phyloP scores from a whole-genome alignment of 2,113 vertebrate genomes.

The Catagonus wagneri region DNA sequence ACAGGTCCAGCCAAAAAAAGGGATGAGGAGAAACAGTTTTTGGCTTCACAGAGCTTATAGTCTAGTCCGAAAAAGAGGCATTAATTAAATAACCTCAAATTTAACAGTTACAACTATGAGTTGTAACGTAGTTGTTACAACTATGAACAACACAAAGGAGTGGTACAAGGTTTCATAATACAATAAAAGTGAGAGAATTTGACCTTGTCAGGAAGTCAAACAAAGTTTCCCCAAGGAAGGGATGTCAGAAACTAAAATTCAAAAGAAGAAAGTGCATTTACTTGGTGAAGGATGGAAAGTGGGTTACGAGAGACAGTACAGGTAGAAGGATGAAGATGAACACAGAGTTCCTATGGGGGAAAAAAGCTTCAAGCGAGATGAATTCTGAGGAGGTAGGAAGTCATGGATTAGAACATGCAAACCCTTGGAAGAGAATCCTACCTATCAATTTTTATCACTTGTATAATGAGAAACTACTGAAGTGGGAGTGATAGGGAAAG shows the following conservation, averaged over 20 bases:
- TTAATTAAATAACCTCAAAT: constrained; percentile 31
- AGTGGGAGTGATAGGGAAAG: neutral
- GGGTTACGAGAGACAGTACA: neutral
- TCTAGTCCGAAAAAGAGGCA: neutral
- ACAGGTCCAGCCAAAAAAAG: too few species aligned
- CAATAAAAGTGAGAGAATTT: neutral
- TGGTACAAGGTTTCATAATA: neutral
- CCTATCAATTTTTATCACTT: constrained; percentile 13
- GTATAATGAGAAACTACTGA: neutral
- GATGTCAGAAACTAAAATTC: neutral
- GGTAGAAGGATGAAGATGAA: neutral
- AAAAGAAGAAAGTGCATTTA: neutral
- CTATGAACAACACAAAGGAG: constrained; percentile 4
- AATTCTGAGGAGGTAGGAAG: neutral
- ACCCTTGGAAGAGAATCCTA: neutral
- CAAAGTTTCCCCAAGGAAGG: neutral
- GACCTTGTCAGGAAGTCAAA: neutral
- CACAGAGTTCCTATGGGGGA: neutral
- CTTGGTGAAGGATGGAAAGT: neutral
- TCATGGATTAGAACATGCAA: neutral
- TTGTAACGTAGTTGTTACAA: too few species aligned
- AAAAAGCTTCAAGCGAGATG: constrained; percentile 5
- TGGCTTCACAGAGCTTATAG: neutral
- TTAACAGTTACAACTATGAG: neutral
- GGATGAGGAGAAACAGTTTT: neutral